Conservation (phyloP, 2,797 vertebrate species). For the Sternotherus odoratus region DNA sequence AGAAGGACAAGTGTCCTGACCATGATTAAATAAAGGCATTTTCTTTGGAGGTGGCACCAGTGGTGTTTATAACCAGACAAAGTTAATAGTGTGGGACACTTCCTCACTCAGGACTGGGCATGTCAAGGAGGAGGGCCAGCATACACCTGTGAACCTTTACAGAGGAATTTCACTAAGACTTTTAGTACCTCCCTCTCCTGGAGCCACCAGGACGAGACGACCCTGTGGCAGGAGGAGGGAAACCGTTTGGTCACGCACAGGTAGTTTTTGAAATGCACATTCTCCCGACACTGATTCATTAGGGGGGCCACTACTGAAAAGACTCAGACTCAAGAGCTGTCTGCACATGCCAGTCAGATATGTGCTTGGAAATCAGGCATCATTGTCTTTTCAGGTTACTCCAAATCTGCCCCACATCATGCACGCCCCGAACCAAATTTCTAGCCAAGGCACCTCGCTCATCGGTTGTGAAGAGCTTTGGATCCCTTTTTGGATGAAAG, state of each 20-base stretch:
- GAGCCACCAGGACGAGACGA: background rate
- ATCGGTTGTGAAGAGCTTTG: background rate
- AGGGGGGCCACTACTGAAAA: background rate
- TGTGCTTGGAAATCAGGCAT: constrained; percentile 60
- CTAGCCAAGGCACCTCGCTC: background rate
- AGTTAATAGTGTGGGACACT: background rate
- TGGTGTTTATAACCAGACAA: background rate
- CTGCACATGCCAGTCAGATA: constrained; percentile 18
- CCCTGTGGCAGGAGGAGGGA: background rate
- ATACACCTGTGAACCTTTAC: background rate
- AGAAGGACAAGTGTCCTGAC: background rate
- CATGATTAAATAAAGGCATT: background rate
- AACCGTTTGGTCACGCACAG: background rate
- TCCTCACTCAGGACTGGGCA: background rate
- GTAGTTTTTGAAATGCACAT: background rate
- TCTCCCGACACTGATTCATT: background rate
- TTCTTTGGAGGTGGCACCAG: background rate
- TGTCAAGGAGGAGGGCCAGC: rapidly evolving
- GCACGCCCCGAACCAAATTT: background rate
- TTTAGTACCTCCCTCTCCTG: background rate
- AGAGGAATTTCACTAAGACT: background rate
- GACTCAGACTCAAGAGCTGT: constrained; percentile 51
- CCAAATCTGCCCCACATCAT: background rate
- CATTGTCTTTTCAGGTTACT: background rate
- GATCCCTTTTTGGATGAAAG: background rate